Evolutionary conservation across 2,888 invertebrate genomes (phyloP), one percentile per base, ranked within the genome.

Genomic region (Torymus tubicola): DNA sequence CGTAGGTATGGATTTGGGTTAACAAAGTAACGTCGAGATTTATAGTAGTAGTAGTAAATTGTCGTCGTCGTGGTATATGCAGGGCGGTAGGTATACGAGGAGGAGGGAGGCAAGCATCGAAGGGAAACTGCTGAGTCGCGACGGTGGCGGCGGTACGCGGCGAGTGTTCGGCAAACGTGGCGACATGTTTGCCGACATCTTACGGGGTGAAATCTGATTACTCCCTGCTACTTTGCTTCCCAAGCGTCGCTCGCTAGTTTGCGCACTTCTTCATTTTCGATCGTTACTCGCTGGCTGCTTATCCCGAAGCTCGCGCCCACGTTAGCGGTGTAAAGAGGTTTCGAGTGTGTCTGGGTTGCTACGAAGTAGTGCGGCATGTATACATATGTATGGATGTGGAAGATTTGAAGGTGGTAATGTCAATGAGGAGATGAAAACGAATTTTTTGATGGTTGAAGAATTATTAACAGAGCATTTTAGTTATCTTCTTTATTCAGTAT

Each of bases 131-230:
- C 50, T 10, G 63, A 63, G 65, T 63, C 50, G 57, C 5, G 18
- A 4, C 14, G 52, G 67, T 18, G 60, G 57, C 53, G 24, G 24
- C 31, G 31, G 31, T 31, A n/a, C 10, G 18, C 21, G 80, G 70
- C 75, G 78, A 86, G 85, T 85, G 85, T 85, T 85, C 81, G 83
- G 84, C 79, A 86, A 84, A 86, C 85, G 83, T 57, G 60, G 71
- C 67, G 77, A 71, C 71, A 76, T 83, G 82, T 88, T 88, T 88
- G 84, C 87, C 81, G 83, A 85, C 86, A 81, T 86, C 86, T 88
- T 85, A 84, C 82, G n/a, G 82, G n/a, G n/a, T 80, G 84, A 86
- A 88, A 88, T 87, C 86, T 88, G 85, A 88, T 88, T 87, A 88
- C 85, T 86, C 82, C 77, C 61, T 57, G 18, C 64, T 68, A 64